phyloP scores from a whole-genome alignment of 2,797 vertebrate genomes.

The Rhadinocentrus ornatus region DNA sequence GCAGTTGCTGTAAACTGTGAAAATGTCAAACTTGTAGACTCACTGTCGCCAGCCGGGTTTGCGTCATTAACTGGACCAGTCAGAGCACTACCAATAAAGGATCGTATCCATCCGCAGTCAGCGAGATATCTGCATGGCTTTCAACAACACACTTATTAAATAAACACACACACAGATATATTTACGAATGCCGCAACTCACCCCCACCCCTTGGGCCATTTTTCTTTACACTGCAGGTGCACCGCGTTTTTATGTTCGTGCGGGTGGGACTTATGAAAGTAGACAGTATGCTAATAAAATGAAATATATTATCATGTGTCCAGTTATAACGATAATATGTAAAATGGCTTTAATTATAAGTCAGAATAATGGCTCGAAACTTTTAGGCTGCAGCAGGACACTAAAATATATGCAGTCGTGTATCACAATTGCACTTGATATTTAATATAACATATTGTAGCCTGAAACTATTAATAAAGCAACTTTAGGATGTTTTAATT shows the following conservation, averaged over 20 bases:
- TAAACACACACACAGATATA: too few species aligned
- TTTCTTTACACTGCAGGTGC: constrained; percentile 57
- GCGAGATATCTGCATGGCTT: constrained; percentile 38
- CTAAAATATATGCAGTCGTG: too few species aligned
- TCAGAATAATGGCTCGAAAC: too few species aligned
- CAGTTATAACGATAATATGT: too few species aligned
- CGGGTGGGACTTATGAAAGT: neutral
- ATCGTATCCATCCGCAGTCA: constrained; percentile 84
- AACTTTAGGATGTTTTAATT: too few species aligned
- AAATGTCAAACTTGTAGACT: constrained; percentile 91
- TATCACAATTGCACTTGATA: too few species aligned
- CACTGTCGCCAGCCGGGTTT: constrained; percentile 86
- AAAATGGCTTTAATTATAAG: too few species aligned
- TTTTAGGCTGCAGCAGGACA: too few species aligned
- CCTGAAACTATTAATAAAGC: too few species aligned
- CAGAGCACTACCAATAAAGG: constrained; percentile 78
- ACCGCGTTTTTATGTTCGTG: neutral
- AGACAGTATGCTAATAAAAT: neutral
- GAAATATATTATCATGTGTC: too few species aligned
- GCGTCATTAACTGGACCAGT: constrained; percentile 88
- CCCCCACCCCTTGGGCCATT: neutral
- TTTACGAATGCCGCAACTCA: neutral
- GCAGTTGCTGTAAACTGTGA: constrained; percentile 89
- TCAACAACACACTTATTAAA: constrained; percentile 20
- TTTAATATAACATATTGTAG: too few species aligned